phyloP scores from a whole-genome alignment of 2,888 invertebrate species.

The Clusia tigrina region DNA sequence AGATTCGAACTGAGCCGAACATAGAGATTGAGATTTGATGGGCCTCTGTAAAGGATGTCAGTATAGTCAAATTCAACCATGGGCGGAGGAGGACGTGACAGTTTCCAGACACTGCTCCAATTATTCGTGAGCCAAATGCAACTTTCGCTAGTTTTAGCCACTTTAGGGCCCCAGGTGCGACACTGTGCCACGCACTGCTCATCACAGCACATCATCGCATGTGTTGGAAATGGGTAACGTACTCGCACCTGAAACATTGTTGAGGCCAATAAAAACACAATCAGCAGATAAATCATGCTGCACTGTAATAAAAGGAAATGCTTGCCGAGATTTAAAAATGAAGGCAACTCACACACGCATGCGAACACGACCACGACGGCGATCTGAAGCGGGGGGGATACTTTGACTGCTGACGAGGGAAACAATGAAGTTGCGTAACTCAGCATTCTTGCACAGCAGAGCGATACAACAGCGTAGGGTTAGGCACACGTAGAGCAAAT shows the following conservation, averaged over 20 bases:
- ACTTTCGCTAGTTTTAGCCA: too few species aligned
- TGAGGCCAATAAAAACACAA: slow-evolving; percentile 30
- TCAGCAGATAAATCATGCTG: slow-evolving; percentile 37
- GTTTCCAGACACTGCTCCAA: too few species aligned
- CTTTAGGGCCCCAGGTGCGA: too few species aligned
- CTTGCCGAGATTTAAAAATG: background rate
- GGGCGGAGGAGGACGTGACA: too few species aligned
- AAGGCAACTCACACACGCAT: background rate
- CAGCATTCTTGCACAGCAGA: background rate
- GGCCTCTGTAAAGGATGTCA: too few species aligned
- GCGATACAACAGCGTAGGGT: background rate
- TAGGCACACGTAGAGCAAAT: background rate
- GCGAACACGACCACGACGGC: slow-evolving; percentile 4
- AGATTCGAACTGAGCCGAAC: too few species aligned
- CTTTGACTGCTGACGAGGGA: background rate
- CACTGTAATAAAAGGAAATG: slow-evolving; percentile 7
- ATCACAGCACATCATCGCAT: slow-evolving; percentile 4
- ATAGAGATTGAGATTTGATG: too few species aligned
- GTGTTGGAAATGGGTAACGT: background rate
- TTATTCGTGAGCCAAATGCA: too few species aligned
- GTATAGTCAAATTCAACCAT: too few species aligned
- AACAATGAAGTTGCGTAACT: slow-evolving; percentile 19
- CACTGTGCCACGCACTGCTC: background rate
- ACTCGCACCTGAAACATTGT: background rate
- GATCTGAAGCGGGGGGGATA: background rate